phyloP scores from a whole-genome alignment of 1,140 invertebrate genomes.

The Centruroides vittatus region DNA sequence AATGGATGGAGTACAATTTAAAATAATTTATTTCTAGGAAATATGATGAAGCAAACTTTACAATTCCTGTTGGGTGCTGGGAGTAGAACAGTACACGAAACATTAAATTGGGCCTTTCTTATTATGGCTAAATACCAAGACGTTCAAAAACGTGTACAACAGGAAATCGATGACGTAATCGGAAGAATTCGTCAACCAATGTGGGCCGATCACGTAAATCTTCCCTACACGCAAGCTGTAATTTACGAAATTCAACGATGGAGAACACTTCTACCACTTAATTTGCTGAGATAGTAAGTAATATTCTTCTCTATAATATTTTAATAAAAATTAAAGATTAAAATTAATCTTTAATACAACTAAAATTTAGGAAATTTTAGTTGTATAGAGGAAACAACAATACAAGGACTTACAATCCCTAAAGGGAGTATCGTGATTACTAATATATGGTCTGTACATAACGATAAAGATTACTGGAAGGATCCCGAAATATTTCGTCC shows the following conservation, averaged over 20 bases:
- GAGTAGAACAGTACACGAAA: conserved; percentile 20
- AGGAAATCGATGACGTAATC: conserved; percentile 20
- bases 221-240: conserved; percentile 20
- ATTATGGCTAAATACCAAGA: conserved; percentile 16
- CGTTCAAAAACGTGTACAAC: conserved; percentile 17
- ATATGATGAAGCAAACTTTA: conserved; percentile 10
- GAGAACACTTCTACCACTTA: conserved; percentile 15
- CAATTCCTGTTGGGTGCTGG: conserved; percentile 20
- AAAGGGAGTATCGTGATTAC: conserved; percentile 38
- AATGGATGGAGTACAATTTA: no score
- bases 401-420: conserved; percentile 13
- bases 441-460: conserved; percentile 50
- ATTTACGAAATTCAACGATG: conserved; percentile 19
- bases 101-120: conserved; percentile 17
- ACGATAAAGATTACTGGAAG: conserved; percentile 46
- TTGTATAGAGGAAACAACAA: conserved; percentile 7
- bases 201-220: conserved; percentile 9
- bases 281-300: conserved; percentile 13
- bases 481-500: conserved; percentile 54
- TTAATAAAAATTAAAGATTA: neutral
- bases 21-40: neutral
- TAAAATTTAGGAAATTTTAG: neutral
- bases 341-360: neutral
- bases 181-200: conserved; percentile 15
- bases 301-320: neutral